Evolutionary conservation across 2,888 invertebrate species (phyloP).

Genomic region (Protophormia terraenovae): DNA sequence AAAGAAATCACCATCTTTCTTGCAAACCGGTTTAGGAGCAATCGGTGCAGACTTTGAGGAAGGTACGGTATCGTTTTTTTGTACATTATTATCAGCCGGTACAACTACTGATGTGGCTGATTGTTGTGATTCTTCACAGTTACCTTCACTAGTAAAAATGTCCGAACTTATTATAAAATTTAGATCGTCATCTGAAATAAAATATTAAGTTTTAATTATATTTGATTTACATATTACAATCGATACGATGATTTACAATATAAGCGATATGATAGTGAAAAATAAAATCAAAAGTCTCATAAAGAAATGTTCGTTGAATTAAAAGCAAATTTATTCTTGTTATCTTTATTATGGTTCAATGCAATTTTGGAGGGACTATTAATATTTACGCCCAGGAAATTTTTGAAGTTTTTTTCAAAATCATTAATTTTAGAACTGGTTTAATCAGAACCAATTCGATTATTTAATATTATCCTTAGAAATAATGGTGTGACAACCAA

Average conservation of each 20-base stretch:
- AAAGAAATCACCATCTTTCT: constrained; percentile 52
- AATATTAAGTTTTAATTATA: background rate
- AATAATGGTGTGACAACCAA: too few relatives aligned
- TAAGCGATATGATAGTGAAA: background rate
- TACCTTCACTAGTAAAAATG: constrained; percentile 20
- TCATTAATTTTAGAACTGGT: too few relatives aligned
- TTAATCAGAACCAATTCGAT: too few relatives aligned
- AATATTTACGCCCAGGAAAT: too few relatives aligned
- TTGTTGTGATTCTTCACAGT: constrained; percentile 28
- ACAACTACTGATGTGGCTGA: background rate
- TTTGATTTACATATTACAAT: background rate
- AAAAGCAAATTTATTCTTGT: too few relatives aligned
- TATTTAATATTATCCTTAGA: too few relatives aligned
- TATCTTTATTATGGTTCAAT: too few relatives aligned
- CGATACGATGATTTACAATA: too few relatives aligned
- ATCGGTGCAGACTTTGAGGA: background rate
- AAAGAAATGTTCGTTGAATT: background rate
- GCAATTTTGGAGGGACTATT: too few relatives aligned
- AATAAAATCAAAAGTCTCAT: too few relatives aligned
- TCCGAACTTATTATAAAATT: constrained; percentile 52
- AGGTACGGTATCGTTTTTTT: background rate
- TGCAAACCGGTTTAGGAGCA: constrained; percentile 53
- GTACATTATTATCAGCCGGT: background rate
- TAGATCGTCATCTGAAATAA: constrained; percentile 56
- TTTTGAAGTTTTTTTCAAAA: too few relatives aligned